phyloP scores from a whole-genome alignment of 1,140 invertebrate genomes.

The Apis florea region DNA sequence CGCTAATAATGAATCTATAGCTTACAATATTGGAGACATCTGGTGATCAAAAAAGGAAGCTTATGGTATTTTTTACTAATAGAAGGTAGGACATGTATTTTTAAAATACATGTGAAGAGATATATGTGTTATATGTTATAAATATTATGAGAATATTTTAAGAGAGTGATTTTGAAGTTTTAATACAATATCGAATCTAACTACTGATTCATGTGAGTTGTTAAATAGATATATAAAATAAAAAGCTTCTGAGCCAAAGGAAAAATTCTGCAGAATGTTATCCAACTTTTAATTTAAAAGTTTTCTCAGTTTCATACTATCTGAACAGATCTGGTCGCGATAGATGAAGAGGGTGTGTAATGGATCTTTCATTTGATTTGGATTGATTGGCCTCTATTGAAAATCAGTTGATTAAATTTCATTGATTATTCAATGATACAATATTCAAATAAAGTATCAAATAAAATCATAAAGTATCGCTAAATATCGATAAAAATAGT shows the following conservation, averaged over 20 bases:
- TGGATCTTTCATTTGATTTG: neutral
- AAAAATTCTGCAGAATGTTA: neutral
- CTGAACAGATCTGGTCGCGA: neutral
- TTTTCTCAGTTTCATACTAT: neutral
- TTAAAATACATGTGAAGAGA: neutral
- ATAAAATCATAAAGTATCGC: too few species aligned
- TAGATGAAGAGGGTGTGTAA: constrained; percentile 15
- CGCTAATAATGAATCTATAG: neutral
- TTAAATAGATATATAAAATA: neutral
- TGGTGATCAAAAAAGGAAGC: neutral
- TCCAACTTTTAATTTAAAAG: neutral
- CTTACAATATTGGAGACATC: neutral
- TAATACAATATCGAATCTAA: too few species aligned
- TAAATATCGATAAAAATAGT: too few species aligned
- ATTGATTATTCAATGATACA: neutral
- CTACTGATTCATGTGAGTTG: neutral
- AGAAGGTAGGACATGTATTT: neutral
- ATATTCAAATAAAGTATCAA: neutral
- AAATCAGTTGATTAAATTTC: neutral
- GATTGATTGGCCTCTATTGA: neutral
- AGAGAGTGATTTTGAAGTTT: too few species aligned
- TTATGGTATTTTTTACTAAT: neutral
- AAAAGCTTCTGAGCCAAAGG: neutral
- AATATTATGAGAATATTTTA: too few species aligned
- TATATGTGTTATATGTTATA: neutral